A percentile compares a stretch with the other conserved stretches of the same genome.
phyloP scores from a whole-genome alignment of 2,113 vertebrate genomes.

The Polyodon spathula region DNA sequence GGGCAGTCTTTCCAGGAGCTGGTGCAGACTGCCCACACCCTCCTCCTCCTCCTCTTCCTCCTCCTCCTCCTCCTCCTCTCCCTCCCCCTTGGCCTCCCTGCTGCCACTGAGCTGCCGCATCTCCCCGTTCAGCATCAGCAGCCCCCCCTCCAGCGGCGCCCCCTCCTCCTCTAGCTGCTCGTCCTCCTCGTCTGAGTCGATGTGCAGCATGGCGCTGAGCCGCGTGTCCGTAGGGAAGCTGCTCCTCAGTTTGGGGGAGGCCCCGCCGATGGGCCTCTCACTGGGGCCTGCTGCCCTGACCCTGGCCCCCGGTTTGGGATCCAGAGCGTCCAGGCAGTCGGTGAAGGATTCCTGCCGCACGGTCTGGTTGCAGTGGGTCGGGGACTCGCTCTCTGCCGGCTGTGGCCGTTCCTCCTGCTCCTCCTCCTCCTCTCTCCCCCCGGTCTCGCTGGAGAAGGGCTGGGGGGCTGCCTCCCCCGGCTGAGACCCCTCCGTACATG shows the following conservation, averaged over 20 bases:
- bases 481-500: constrained; percentile 45
- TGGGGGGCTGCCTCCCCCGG: constrained; percentile 16
- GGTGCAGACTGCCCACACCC: constrained; percentile 18
- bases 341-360: constrained; percentile 79
- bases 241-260: constrained; percentile 83
- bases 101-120: constrained; percentile 5
- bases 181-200: constrained; percentile 94
- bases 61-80: constrained; percentile 27
- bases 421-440: constrained; percentile 25
- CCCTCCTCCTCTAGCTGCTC: constrained; percentile 8
- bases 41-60: constrained; percentile 32
- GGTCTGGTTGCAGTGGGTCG: constrained; percentile 34
- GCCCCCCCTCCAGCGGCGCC: constrained; percentile 43
- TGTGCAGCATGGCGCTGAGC: constrained; percentile 92
- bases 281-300: constrained; percentile 38
- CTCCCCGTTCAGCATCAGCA: constrained; percentile 66
- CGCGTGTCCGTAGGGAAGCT: constrained; percentile 93
- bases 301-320: constrained; percentile 43
- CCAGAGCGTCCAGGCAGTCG: constrained; percentile 82
- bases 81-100: constrained; percentile 1
- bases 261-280: constrained; percentile 66
- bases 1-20: constrained; percentile 10
- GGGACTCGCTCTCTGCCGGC: constrained; percentile 25
- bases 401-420: constrained; percentile 15
- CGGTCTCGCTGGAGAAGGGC: constrained; percentile 39